A percentile compares a stretch with the other conserved stretches of the same genome.
Evolutionary conservation across 1,140 invertebrate genomes (phyloP).

Genomic region (Lerema accius): DNA sequence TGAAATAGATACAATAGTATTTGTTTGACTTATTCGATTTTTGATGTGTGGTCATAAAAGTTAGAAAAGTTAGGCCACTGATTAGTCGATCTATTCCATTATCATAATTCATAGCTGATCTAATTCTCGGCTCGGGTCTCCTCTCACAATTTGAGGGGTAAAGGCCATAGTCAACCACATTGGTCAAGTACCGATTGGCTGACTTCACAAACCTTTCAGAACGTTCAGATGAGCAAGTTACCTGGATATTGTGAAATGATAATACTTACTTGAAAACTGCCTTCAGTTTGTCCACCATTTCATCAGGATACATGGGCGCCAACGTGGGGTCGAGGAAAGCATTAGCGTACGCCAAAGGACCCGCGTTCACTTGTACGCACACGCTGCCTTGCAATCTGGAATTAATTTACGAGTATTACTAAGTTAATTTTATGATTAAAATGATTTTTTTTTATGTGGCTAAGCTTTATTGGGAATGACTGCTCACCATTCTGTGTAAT

Average conservation of each 20-base stretch:
- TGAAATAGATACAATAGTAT: constrained; percentile 74
- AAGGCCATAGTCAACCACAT: too few species aligned
- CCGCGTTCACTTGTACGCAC: constrained; percentile 97
- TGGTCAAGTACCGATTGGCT: too few species aligned
- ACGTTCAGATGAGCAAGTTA: too few species aligned
- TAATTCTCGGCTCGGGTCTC: too few species aligned
- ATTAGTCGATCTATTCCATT: too few species aligned
- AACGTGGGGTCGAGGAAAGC: constrained; percentile 92
- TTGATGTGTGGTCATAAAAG: too few species aligned
- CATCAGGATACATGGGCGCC: constrained; percentile 88
- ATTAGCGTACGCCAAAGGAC: constrained; percentile 95
- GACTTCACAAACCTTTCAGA: too few species aligned
- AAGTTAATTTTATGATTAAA: not conserved
- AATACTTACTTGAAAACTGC: constrained; percentile 90
- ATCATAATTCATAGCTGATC: too few species aligned
- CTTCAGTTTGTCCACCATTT: constrained; percentile 92
- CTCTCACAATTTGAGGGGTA: too few species aligned
- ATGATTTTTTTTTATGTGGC: not conserved
- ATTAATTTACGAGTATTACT: not conserved
- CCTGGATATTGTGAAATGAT: not conserved
- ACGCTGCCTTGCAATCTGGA: constrained; percentile 92
- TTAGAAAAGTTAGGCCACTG: too few species aligned
- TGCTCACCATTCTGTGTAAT: too few species aligned
- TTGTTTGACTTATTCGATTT: constrained; percentile 6
- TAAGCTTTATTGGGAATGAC: too few species aligned